These are phyloP conservation scores for Polydrusus cervinus DNA, from an alignment of 2,888 invertebrate species.

Conservation along the genomic window DNA sequence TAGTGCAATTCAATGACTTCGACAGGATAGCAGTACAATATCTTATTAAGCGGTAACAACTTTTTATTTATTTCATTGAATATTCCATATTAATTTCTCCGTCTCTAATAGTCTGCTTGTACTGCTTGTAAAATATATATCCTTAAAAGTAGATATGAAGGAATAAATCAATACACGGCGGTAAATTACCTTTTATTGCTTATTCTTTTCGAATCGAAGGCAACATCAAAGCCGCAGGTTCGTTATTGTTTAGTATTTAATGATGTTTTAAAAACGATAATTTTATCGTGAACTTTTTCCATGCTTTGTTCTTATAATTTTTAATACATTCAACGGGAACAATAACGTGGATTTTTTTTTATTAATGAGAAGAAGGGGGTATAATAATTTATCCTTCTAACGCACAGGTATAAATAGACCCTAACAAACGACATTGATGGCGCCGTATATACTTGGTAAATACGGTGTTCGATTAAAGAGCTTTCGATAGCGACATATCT, in stretches of 20 bases:
- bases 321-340: constrained; percentile 39
- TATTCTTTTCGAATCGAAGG: constrained; percentile 53
- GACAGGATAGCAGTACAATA: background rate
- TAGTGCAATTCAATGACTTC: no score
- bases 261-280: constrained; percentile 55
- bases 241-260: constrained; percentile 55
- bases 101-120: constrained; percentile 19
- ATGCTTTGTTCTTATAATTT: constrained; percentile 52
- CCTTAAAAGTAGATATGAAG: constrained; percentile 35
- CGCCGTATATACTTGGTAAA: constrained; percentile 52
- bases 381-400: constrained; percentile 43
- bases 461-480: constrained; percentile 57
- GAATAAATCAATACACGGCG: constrained; percentile 56
- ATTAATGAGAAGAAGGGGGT: constrained; percentile 13
- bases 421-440: constrained; percentile 46
- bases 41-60: background rate
- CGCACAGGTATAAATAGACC: constrained; percentile 43
- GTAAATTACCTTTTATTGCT: constrained; percentile 56
- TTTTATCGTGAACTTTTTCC: constrained; percentile 47
- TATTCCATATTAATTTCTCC: constrained; percentile 24
- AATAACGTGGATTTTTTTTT: constrained; percentile 50
- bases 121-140: constrained; percentile 39
- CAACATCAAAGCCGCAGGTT: constrained; percentile 54
- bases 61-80: constrained; percentile 7
- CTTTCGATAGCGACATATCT: constrained; percentile 59